phyloP scores from a whole-genome alignment of 1,140 invertebrate genomes.

The Cydia strobilella region DNA sequence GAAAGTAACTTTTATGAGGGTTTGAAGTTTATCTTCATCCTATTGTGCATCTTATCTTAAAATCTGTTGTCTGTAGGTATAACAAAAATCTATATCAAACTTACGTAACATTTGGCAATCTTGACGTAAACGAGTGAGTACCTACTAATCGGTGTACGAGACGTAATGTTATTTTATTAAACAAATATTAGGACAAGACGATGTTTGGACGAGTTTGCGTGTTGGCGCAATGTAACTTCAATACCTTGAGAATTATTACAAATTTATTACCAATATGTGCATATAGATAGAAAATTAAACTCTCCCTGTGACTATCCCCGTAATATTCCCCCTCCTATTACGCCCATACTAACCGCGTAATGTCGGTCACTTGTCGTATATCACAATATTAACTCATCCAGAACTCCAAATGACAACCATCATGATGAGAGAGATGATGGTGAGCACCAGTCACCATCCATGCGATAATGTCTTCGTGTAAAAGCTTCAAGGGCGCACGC shows the following conservation, averaged over 20 bases:
- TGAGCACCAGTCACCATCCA: too few relatives aligned
- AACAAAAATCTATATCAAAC: background rate
- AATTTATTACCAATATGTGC: too few relatives aligned
- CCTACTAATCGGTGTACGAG: background rate
- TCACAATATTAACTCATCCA: too few relatives aligned
- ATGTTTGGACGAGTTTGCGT: background rate
- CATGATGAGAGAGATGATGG: too few relatives aligned
- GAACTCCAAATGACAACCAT: too few relatives aligned
- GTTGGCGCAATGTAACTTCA: background rate
- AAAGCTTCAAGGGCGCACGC: background rate
- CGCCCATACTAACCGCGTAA: too few relatives aligned
- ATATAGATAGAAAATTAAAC: too few relatives aligned
- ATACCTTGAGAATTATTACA: too few relatives aligned
- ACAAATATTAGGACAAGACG: background rate
- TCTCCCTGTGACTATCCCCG: too few relatives aligned
- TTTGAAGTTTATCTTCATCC: conserved; percentile 6
- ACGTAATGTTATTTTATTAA: background rate
- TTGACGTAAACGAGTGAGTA: background rate
- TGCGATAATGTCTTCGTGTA: background rate
- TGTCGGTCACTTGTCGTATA: too few relatives aligned
- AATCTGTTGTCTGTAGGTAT: background rate
- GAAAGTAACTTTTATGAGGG: background rate
- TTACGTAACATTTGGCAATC: background rate
- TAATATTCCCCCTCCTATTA: too few relatives aligned
- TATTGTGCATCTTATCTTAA: background rate